Percentiles rank a stretch among this genome's conserved stretches.
Evolutionary conservation across 2,113 vertebrate species (phyloP).

Genomic region (Lonchura striata): DNA sequence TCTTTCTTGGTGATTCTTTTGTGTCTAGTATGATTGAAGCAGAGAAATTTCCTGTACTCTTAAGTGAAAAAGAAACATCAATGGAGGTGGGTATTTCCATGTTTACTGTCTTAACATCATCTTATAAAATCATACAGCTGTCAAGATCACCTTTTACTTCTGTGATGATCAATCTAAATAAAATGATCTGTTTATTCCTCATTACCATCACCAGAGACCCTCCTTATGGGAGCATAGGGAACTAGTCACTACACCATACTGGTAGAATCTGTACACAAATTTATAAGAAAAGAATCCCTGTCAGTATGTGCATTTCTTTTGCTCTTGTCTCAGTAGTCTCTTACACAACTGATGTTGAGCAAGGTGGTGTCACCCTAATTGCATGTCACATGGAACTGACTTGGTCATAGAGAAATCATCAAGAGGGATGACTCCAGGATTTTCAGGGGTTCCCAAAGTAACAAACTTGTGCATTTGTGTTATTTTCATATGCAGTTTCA

Average conservation of each 20-base stretch:
- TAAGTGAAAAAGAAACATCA: background rate
- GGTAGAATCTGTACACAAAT: background rate
- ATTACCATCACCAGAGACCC: background rate
- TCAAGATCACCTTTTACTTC: background rate
- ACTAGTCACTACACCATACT: background rate
- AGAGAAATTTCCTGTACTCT: background rate
- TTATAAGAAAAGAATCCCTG: background rate
- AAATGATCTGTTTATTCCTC: background rate
- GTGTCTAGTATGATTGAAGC: background rate
- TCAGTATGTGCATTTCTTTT: background rate
- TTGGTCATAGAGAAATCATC: background rate
- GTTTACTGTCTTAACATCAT: background rate
- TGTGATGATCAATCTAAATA: background rate
- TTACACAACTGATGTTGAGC: background rate
- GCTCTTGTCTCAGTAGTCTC: background rate
- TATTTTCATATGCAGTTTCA: background rate
- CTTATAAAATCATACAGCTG: background rate
- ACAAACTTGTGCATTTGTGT: background rate
- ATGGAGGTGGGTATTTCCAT: background rate
- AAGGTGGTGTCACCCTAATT: background rate
- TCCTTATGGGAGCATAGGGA: background rate
- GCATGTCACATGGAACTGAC: background rate
- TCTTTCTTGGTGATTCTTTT: background rate
- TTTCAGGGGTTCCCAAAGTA: background rate
- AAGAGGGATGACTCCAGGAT: background rate